Evolutionary conservation across 2,113 vertebrate species (phyloP), one percentile per base, ranked within the genome.

Genomic region (Corydoras maculifer): DNA sequence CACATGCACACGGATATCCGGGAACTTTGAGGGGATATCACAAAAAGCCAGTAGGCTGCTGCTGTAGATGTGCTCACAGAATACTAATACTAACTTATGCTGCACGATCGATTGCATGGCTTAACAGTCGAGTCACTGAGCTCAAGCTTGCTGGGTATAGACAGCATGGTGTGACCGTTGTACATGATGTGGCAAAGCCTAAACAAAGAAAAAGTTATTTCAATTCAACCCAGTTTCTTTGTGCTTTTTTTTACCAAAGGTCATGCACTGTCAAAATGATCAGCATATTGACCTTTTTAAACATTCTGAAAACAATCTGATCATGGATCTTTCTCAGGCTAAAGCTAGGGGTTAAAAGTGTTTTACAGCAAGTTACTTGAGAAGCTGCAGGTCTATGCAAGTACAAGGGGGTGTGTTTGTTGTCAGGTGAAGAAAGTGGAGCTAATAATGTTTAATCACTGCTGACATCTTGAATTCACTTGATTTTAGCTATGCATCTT

Each of bases 201-300:
- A 73, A 90, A 90, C 88, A 90, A 90, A 89, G 87, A 76, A 72
- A 65, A 89, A 90, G 88, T 90, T 89, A 90, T 91, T 90, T 90
- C 87, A 90, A 90, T 90, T 91, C 90, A 85, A 86, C 72, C 84
- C 87, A 87, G 87, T 90, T 90, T 84, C 88, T 84, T 89, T 90
- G 88, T 87, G 84, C 18, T 6, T 50, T 51, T 67, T 78, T 88
- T 81, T 79, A 87, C 83, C 84, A 91, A 91, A 91, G 90, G 88
- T 91, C 90, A 89, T 87, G 82, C 81, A 83, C 87, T 90, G 89
- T 91, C 87, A 91, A 89, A 90, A 90, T 88, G 87, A 90, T 89
- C 90, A 89, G 87, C 88, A 91, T 90, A 89, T 84, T 91, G 90
- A 91, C 90, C 90, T 91, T 91, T 91, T 91, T 90, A 91, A 89